Percentiles rank a stretch among this genome's conserved stretches.
These are phyloP conservation scores for Danio aesculapii DNA, from an alignment of 2,797 vertebrate species.

Conservation along the genomic window DNA sequence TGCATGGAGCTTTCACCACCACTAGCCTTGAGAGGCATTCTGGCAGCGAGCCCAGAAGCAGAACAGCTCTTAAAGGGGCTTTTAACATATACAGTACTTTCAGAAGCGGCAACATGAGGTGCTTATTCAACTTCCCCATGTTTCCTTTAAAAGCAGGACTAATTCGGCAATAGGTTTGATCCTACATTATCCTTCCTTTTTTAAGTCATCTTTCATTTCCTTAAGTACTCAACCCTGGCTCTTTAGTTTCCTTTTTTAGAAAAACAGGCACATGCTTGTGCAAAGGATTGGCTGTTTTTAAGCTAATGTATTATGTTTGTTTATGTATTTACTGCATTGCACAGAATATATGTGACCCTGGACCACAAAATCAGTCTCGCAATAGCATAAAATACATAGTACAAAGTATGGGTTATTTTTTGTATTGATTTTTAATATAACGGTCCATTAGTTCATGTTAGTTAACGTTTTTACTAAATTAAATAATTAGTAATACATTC, in stretches of 20 bases:
- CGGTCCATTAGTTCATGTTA: no score
- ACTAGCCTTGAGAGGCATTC: constrained; percentile 18
- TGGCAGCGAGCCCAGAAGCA: constrained; percentile 47
- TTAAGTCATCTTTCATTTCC: constrained; percentile 35
- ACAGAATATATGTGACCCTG: no score
- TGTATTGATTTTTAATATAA: no score
- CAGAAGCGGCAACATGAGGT: constrained; percentile 21
- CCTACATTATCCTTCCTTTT: constrained; percentile 28
- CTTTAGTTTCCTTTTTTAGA: constrained; percentile 27
- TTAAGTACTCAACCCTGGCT: constrained; percentile 6
- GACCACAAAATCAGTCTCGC: no score
- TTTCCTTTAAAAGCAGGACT: constrained; percentile 34
- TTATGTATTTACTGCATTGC: not conserved
- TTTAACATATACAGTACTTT: constrained; percentile 31
- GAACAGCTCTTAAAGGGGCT: constrained; percentile 22
- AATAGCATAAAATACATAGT: no score
- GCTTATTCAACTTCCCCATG: constrained; percentile 9
- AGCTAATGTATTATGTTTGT: not conserved
- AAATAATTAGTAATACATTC: no score
- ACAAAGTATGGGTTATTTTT: no score
- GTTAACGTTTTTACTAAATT: no score
- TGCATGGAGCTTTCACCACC: constrained; percentile 44
- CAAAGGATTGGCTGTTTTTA: not conserved
- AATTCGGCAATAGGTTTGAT: constrained; percentile 27
- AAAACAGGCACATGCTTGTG: not conserved